Base-by-base conservation (phyloP, 2,888 invertebrate species). In the Sisyra nigra region DNA sequence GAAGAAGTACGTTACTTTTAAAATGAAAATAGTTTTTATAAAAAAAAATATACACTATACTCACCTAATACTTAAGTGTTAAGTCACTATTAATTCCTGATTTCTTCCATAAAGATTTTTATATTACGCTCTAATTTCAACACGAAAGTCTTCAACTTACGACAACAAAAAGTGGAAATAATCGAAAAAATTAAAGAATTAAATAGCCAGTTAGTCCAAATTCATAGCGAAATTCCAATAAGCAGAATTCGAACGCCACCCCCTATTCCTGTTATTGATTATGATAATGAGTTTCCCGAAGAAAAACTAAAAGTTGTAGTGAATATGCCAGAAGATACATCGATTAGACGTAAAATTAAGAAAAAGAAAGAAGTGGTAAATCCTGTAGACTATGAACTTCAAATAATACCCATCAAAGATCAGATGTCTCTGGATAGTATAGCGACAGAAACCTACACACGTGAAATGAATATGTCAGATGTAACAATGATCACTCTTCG, bases 221-320 rank as follows among this genome's bases (percentile, higher is more conserved):
- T 83, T 31, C 74, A 80, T 3, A 47, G 59, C 0, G 76, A 76
- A 53, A 64, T 82, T 49, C 74, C 77, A 0, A 53, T 59, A 4
- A 60, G 61, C 10, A 53, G 63, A 47, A 63, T 60, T 1, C 66
- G 65, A 48, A 48, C 57, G 2, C 61, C 68, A 1, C 71, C 74
- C 0, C 44, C 54, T 1, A 49, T 70, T 29, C 71, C 72, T 1
- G 50, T 54, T 2, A 63, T 75, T 18, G 67, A 71, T 47, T 55
- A 65, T 0, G 62, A 69, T 2, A 50, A 69, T 2, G 75, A 76
- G 52, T 73, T 71, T 51, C 73, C 73, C 0, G 78, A 78, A 50
- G 67, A 59, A 43, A 61, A 73, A 51, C 57, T 75, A 17, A 62
- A 72, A 60, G 72, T 71, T 18, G 35, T 13, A 5, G 24, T 24